Conservation (phyloP, 1,140 invertebrate species). For the Diorhabda elongata region DNA sequence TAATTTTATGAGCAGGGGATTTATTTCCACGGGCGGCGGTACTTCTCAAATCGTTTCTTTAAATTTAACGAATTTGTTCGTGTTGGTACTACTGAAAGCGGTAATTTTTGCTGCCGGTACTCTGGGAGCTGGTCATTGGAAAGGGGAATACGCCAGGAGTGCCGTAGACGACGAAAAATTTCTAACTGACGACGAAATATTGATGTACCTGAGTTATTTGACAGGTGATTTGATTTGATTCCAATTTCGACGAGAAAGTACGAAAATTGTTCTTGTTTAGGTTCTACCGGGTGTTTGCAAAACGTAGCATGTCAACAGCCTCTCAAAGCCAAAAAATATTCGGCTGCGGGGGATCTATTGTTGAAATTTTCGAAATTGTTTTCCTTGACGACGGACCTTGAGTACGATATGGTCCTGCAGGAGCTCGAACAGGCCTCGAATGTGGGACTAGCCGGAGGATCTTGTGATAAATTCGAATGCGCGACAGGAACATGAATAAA, state of each 20-base stretch:
- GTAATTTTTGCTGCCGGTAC: constrained; percentile 75
- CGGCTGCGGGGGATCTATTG: constrained; percentile 68
- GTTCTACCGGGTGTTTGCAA: constrained; percentile 66
- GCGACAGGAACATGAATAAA: background rate
- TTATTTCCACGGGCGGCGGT: constrained; percentile 31
- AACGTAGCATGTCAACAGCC: constrained; percentile 71
- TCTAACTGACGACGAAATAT: constrained; percentile 40
- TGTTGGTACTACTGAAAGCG: constrained; percentile 75
- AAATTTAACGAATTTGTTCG: constrained; percentile 75
- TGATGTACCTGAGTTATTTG: constrained; percentile 41
- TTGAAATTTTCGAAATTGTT: constrained; percentile 66
- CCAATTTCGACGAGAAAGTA: background rate
- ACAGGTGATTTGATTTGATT: constrained; percentile 30
- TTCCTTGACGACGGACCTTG: constrained; percentile 26
- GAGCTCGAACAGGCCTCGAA: constrained; percentile 40
- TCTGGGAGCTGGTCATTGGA: constrained; percentile 63
- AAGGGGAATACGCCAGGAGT: constrained; percentile 55
- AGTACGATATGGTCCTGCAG: constrained; percentile 37
- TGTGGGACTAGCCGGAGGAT: constrained; percentile 34
- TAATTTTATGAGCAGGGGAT: constrained; percentile 39
- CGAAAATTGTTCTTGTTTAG: constrained; percentile 35
- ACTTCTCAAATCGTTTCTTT: constrained; percentile 68
- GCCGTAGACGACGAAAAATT: constrained; percentile 47
- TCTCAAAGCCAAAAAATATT: constrained; percentile 66
- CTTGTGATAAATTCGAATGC: constrained; percentile 38